phyloP scores from a whole-genome alignment of 2,797 vertebrate species.

The Lithobates pipiens region DNA sequence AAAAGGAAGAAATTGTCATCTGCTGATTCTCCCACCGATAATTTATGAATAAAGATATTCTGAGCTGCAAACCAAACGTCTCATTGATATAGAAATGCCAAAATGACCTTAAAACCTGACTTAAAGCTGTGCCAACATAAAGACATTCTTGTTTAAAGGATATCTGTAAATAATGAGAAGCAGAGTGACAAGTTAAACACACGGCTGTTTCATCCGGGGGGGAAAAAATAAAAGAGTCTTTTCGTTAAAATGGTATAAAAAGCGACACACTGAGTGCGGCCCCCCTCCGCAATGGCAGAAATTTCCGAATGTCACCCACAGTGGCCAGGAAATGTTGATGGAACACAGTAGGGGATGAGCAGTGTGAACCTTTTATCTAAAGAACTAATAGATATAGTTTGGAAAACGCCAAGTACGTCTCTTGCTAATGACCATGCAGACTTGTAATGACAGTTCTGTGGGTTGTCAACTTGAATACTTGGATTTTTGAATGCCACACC shows the following conservation, averaged over 20 bases:
- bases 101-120: constrained; percentile 1
- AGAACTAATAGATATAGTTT: constrained; percentile 37
- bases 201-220: not conserved
- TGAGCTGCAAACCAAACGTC: not conserved
- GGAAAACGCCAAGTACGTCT: not conserved
- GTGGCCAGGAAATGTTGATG: not conserved
- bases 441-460: constrained; percentile 31
- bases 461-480: not conserved
- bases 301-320: not conserved
- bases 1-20: not conserved
- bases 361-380: constrained; percentile 9
- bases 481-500: not conserved
- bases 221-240: not conserved
- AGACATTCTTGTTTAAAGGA: not conserved
- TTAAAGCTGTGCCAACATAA: not conserved
- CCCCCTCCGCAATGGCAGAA: not conserved
- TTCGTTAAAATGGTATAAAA: constrained; percentile 31
- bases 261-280: constrained; percentile 15
- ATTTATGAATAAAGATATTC: constrained; percentile 29
- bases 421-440: not conserved
- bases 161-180: constrained; percentile 41
- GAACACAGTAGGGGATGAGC: not conserved
- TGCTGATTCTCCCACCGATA: constrained; percentile 17
- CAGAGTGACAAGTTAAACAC: not conserved
- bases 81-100: not conserved